A percentile compares a stretch with the other conserved stretches of the same genome.
Evolutionary conservation across 2,888 invertebrate genomes (phyloP).

Genomic region (Opisthograptis luteolata): DNA sequence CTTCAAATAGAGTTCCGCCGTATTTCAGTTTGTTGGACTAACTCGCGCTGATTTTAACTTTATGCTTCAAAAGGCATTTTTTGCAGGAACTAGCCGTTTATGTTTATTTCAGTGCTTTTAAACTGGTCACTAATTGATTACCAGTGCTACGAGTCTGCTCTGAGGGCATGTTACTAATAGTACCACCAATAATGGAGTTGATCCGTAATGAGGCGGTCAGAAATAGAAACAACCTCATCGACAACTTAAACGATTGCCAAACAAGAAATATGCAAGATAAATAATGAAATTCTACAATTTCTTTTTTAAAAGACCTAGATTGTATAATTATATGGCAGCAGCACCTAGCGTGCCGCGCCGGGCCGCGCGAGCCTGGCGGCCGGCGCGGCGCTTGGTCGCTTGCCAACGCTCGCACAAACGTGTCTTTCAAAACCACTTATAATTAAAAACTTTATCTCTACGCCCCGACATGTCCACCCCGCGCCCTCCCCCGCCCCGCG

Average conservation of each 20-base stretch:
- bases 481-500: too few relatives aligned
- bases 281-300: too few relatives aligned
- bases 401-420: neutral
- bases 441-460: conserved; percentile 8
- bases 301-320: too few relatives aligned
- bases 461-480: neutral
- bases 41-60: conserved; percentile 1
- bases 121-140: too few relatives aligned
- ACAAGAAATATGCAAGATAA: too few relatives aligned
- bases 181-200: too few relatives aligned
- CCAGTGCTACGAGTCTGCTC: too few relatives aligned
- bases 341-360: neutral
- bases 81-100: neutral
- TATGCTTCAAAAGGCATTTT: conserved; percentile 3
- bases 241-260: too few relatives aligned
- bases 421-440: conserved; percentile 2
- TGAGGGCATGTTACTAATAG: too few relatives aligned
- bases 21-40: conserved; percentile 2
- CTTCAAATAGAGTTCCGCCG: neutral
- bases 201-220: too few relatives aligned
- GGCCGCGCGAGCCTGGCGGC: neutral
- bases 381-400: neutral
- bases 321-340: too few relatives aligned
- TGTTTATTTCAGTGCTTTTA: neutral
- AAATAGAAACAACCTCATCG: too few relatives aligned